Evolutionary conservation across 2,888 invertebrate species (phyloP).

Genomic region (Eurytoma adleriae): DNA sequence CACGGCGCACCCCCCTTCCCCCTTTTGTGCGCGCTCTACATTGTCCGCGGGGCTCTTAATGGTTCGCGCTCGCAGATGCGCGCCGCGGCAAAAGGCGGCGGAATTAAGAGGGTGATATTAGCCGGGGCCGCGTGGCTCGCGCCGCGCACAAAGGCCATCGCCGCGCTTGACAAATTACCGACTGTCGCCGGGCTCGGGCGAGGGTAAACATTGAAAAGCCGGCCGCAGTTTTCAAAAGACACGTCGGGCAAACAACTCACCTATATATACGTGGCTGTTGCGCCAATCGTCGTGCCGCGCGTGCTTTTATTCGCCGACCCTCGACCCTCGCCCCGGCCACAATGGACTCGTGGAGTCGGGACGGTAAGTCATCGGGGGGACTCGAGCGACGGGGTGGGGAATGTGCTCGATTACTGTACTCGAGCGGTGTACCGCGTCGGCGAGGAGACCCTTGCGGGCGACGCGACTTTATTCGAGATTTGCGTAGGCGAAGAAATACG

Average conservation of each 20-base stretch:
- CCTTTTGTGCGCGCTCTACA: too few species aligned
- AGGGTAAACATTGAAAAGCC: too few species aligned
- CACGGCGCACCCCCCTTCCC: too few species aligned
- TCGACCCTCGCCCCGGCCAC: background rate
- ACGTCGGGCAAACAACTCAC: constrained; percentile 7
- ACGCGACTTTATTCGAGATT: background rate
- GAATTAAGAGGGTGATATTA: too few species aligned
- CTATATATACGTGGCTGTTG: background rate
- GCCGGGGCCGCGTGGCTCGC: too few species aligned
- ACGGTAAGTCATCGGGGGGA: constrained; percentile 34
- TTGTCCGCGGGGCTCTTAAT: constrained; percentile 20
- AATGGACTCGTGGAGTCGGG: constrained; percentile 13
- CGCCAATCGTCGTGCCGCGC: too few species aligned
- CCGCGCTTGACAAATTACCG: too few species aligned
- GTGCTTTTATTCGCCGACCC: constrained; percentile 22
- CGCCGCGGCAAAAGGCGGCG: background rate
- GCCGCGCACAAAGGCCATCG: too few species aligned
- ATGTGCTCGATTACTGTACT: too few species aligned
- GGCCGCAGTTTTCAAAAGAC: constrained; percentile 7
- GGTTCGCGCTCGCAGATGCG: constrained; percentile 22
- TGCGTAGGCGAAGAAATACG: background rate
- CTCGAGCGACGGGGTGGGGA: background rate
- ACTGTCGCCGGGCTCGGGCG: too few species aligned
- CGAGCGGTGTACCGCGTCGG: background rate
- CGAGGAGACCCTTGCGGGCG: background rate